Base-by-base conservation (phyloP, 2,888 invertebrate genomes). In the Homarus gammarus region DNA sequence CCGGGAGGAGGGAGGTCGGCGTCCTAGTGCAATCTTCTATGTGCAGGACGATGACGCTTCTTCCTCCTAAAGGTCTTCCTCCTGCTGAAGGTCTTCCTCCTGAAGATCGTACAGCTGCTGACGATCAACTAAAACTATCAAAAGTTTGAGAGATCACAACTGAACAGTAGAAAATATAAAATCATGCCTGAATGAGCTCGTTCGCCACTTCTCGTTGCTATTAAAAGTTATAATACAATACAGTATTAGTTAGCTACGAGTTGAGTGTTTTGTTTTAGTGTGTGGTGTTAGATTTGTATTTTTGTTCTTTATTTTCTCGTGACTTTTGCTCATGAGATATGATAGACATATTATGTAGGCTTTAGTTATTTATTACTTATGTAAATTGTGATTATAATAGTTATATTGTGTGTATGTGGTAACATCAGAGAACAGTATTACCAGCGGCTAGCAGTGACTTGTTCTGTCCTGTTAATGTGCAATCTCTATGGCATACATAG, bases 161-260 rank as follows among this genome's bases (percentile, higher is more conserved):
- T n/a, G n/a, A n/a, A n/a, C n/a, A n/a, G n/a, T n/a, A n/a, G n/a
- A n/a, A n/a, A n/a, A n/a, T n/a, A n/a, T n/a, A n/a, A n/a, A n/a
- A n/a, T 56, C 40, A n/a, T n/a, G 61, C 51, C 38, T 27, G 49
- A 70, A 8, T 38, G 31, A 86, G 72, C 86, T 86, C 79, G 44
- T 56, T 86, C 79, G 27, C 56, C 51, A 51, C 38, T 86, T 79
- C 86, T 86, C 79, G 86, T 86, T 70, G 70, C n/a, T 18, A 86
- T 44, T 56, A 27, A 18, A 22, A 75, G 70, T 1, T 49, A 49
- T 49, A 49, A 49, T n/a, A 12, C 44, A 10, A 6, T 12, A 49
- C 44, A 49, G 44, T 49, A 49, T 49, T 15, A 49, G 3, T 6
- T 56, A 0, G 51, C 3, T 8, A 15, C 12, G 51, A 56, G 51